Conservation (phyloP, 2,797 vertebrate species). For the Enteromius trimaculatus region DNA sequence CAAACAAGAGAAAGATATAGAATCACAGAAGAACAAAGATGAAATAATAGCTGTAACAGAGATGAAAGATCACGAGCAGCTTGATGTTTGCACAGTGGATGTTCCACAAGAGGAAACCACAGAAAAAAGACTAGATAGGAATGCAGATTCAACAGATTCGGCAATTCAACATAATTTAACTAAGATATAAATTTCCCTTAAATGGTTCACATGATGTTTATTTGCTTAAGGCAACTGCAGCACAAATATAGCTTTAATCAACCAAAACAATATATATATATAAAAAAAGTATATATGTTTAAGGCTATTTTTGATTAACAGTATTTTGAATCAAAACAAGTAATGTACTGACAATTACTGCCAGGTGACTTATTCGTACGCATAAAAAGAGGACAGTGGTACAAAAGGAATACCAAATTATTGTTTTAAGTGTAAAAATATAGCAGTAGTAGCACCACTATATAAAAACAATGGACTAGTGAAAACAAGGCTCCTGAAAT, state of each 20-base stretch:
- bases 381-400: too few species aligned
- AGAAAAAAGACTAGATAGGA: background rate
- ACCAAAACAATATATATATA: too few species aligned
- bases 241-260: background rate
- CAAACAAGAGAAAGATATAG: slow-evolving; percentile 52
- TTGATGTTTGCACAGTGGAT: slow-evolving; percentile 57
- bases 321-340: too few species aligned
- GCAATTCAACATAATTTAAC: background rate
- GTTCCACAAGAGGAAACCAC: slow-evolving; percentile 22
- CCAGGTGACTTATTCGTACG: too few species aligned
- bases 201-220: slow-evolving; percentile 4
- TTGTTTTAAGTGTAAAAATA: too few species aligned
- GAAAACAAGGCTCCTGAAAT: too few species aligned
- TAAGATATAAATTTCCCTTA: background rate
- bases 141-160: background rate
- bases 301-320: too few species aligned
- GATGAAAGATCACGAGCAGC: slow-evolving; percentile 63
- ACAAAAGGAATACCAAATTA: too few species aligned
- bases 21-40: slow-evolving; percentile 21
- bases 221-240: slow-evolving; percentile 6
- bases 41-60: slow-evolving; percentile 46
- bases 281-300: too few species aligned
- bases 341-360: too few species aligned
- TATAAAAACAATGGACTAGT: too few species aligned
- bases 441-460: too few species aligned